Base-by-base conservation (phyloP, 2,888 invertebrate genomes). In the Eumerus sabulonum region DNA sequence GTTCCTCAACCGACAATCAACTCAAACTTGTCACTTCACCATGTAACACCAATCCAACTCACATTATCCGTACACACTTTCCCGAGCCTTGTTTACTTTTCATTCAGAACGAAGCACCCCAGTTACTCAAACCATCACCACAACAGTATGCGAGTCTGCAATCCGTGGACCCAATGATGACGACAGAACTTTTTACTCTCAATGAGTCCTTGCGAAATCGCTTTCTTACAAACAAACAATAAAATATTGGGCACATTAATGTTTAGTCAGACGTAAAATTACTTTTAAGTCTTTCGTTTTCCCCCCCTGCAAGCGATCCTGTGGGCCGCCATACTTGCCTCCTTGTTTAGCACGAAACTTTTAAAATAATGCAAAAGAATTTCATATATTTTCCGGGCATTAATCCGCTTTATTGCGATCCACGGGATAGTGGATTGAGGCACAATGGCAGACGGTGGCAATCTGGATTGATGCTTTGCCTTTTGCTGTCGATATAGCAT, bases 241-340 rank as follows among this genome's bases (percentile, higher is more conserved):
- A 87, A 87, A 87, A 88, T 88, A 88, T 88, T 87, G 88, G 27
- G 88, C 86, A 87, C 88, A 88, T 88, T 88, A 88, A 87, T 88
- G 88, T 87, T 88, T 88, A 88, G 88, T 88, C 88, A 88, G 87
- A 87, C 88, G 88, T 87, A 88, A 88, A 88, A 88, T 88, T 88
- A 88, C 88, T 88, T 88, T 87, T 86, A 85, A 87, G 88, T 87
- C 87, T 86, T 85, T 86, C 48, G 16, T 51, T 19, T 38, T 44
- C 53, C 45, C 45, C 40, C 45, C 14, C 13, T 16, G 16, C 45
- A 27, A 17, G 36, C 42, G 13, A n/a, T n/a, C n/a, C n/a, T 14
- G 14, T 4, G n/a, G 11, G 51, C 13, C 45, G 18, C 13, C 19
- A 27, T 2, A 18, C n/a, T 60, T 35, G n/a, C 35, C 35, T 48